Evolutionary conservation across 2,888 invertebrate genomes (phyloP).

Genomic region (Pinctada fucata): DNA sequence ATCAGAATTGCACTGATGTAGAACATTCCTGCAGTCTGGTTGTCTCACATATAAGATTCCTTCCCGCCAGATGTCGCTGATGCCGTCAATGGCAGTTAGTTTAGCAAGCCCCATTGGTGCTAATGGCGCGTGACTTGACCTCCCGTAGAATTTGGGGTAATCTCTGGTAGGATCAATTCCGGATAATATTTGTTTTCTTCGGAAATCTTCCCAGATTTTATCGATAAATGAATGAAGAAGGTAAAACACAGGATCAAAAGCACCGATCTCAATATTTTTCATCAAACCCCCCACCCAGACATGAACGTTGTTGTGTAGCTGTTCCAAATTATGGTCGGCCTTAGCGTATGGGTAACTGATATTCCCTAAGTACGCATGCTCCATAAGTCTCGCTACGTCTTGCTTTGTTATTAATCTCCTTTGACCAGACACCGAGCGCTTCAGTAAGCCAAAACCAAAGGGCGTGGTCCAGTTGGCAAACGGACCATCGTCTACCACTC

Average conservation of each 20-base stretch:
- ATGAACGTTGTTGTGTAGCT: slow-evolving; percentile 64
- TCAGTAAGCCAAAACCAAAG: slow-evolving; percentile 42
- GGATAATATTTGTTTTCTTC: slow-evolving; percentile 44
- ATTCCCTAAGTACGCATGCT: slow-evolving; percentile 42
- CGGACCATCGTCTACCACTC: slow-evolving; percentile 55
- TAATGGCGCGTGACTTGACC: slow-evolving; percentile 50
- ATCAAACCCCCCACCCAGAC: slow-evolving; percentile 65
- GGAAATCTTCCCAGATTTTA: slow-evolving; percentile 61
- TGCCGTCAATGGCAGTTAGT: slow-evolving; percentile 57
- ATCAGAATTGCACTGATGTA: slow-evolving; percentile 50
- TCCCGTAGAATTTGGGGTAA: slow-evolving; percentile 53
- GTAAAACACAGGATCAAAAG: slow-evolving; percentile 67
- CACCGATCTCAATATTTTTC: slow-evolving; percentile 62
- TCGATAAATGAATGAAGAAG: slow-evolving; percentile 63
- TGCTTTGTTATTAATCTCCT: slow-evolving; percentile 50
- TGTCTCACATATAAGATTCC: slow-evolving; percentile 55
- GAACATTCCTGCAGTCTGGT: slow-evolving; percentile 39
- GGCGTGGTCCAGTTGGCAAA: slow-evolving; percentile 56
- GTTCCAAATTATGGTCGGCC: slow-evolving; percentile 54
- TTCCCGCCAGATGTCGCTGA: slow-evolving; percentile 52
- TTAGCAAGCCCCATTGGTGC: slow-evolving; percentile 60
- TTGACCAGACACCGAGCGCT: slow-evolving; percentile 46
- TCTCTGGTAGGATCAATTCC: slow-evolving; percentile 55
- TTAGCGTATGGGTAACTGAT: slow-evolving; percentile 56
- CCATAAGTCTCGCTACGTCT: slow-evolving; percentile 53